Conservation (phyloP, 2,113 vertebrate species). For the Rafetus swinhoei region DNA sequence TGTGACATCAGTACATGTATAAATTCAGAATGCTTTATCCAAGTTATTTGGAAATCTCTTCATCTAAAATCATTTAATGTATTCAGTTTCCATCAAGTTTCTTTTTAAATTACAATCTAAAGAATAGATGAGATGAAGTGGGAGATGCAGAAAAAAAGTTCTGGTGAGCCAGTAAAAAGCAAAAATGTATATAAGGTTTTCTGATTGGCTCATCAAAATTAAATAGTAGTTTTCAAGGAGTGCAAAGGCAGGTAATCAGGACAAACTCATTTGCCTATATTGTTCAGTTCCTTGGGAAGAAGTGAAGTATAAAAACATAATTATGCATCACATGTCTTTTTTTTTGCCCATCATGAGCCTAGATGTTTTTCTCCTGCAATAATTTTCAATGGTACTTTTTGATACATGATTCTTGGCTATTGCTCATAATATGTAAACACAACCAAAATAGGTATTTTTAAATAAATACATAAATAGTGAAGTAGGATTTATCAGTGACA, state of each 20-base stretch:
- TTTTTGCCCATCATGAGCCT: neutral
- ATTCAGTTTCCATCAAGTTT: neutral
- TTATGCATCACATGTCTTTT: neutral
- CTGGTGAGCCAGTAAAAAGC: neutral
- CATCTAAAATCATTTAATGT: neutral
- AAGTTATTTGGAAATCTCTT: neutral
- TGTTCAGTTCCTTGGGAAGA: neutral
- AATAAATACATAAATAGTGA: neutral
- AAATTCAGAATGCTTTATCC: neutral
- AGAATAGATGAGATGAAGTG: neutral
- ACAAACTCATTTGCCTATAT: neutral
- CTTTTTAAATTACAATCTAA: neutral
- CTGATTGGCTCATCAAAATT: neutral
- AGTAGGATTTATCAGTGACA: neutral
- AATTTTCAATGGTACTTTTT: neutral
- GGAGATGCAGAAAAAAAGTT: neutral
- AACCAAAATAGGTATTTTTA: neutral
- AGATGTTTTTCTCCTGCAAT: neutral
- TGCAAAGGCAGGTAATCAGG: neutral
- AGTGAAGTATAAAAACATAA: neutral
- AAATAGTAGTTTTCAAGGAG: neutral
- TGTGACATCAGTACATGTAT: neutral
- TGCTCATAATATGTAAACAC: neutral
- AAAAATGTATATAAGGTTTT: neutral
- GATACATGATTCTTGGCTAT: neutral